These are phyloP conservation scores for Mythimna albipuncta DNA, from an alignment of 2,888 invertebrate genomes.

Conservation along the genomic window DNA sequence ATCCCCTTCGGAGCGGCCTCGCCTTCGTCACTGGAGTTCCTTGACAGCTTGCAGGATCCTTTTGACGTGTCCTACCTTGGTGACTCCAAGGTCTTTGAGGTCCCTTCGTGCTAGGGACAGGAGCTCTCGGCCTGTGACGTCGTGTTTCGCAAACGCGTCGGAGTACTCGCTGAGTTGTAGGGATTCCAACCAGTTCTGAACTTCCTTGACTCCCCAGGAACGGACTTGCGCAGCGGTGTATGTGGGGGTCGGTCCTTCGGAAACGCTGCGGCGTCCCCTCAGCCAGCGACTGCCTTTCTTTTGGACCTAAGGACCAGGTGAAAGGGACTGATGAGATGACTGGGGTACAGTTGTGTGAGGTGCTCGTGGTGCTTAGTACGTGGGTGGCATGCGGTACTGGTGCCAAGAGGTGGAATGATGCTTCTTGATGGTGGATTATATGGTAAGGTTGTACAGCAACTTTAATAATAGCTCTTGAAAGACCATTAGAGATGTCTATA, in stretches of 20 bases:
- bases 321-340: slow-evolving; percentile 57
- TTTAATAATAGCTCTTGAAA: background rate
- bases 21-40: slow-evolving; percentile 91
- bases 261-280: slow-evolving; percentile 83
- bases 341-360: slow-evolving; percentile 49
- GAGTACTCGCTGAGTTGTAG: slow-evolving; percentile 97
- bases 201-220: slow-evolving; percentile 96
- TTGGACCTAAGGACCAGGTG: slow-evolving; percentile 78
- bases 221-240: slow-evolving; percentile 80
- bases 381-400: slow-evolving; percentile 40
- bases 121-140: slow-evolving; percentile 97
- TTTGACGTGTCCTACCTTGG: slow-evolving; percentile 99
- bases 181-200: slow-evolving; percentile 97
- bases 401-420: slow-evolving; percentile 18
- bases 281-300: slow-evolving; percentile 86
- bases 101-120: slow-evolving; percentile 96
- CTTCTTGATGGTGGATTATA: background rate
- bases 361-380: background rate
- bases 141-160: slow-evolving; percentile 97
- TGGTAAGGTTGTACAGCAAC: background rate
- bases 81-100: slow-evolving; percentile 97
- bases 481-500: background rate
- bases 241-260: slow-evolving; percentile 75
- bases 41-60: slow-evolving; percentile 98
- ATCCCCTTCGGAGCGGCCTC: slow-evolving; percentile 88